A percentile compares a stretch with the other conserved stretches of the same genome.
Conservation (phyloP, 2,888 invertebrate species). For the Agonopterix arenella region DNA sequence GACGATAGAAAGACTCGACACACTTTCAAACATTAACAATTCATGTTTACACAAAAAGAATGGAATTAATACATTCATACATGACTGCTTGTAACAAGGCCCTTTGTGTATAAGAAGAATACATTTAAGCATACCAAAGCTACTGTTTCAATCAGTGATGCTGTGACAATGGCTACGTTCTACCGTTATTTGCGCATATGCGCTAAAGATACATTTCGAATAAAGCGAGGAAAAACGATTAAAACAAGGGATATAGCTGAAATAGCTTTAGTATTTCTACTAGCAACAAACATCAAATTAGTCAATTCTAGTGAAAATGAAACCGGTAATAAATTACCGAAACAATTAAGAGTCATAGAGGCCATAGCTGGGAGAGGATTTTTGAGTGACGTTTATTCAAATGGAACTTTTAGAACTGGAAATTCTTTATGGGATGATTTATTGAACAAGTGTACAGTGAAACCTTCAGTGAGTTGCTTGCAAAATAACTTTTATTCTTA, state of each 20-base stretch:
- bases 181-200: neutral
- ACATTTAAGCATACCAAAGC: constrained; percentile 19
- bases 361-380: constrained; percentile 51
- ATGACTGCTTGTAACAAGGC: constrained; percentile 8
- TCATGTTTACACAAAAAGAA: constrained; percentile 31
- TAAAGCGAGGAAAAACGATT: constrained; percentile 11
- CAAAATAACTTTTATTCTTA: constrained; percentile 87
- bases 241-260: constrained; percentile 28
- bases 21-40: constrained; percentile 31
- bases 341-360: constrained; percentile 48
- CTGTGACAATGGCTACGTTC: constrained; percentile 37
- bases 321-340: constrained; percentile 36
- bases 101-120: constrained; percentile 22
- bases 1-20: constrained; percentile 7
- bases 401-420: constrained; percentile 73
- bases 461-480: constrained; percentile 83
- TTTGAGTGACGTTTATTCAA: constrained; percentile 54
- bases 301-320: constrained; percentile 28
- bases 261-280: constrained; percentile 30
- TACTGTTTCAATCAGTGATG: constrained; percentile 34
- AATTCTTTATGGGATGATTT: constrained; percentile 86
- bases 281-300: constrained; percentile 35
- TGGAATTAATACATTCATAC: constrained; percentile 31
- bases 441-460: constrained; percentile 81
- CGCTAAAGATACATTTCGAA: constrained; percentile 2